Evolutionary conservation across 2,888 invertebrate species (phyloP).

Genomic region (Chymomyza amoena): DNA sequence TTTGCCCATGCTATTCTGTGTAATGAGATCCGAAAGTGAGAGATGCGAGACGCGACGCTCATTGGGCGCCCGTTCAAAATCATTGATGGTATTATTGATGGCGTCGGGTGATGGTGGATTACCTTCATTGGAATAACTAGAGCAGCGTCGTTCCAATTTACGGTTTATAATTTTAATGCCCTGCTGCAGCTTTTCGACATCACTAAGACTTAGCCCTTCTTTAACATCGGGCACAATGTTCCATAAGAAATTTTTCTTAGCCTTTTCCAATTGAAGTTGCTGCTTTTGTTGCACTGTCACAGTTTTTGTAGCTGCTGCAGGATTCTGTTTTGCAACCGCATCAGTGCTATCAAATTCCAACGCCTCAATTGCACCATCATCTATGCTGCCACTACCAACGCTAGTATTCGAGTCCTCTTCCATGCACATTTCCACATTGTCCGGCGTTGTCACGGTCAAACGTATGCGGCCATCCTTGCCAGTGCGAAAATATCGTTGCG

Average conservation of each 20-base stretch:
- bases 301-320: neutral
- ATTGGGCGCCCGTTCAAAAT: conserved; percentile 34
- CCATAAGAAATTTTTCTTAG: conserved; percentile 73
- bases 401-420: conserved; percentile 65
- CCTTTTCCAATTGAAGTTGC: conserved; percentile 2
- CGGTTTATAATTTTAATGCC: conserved; percentile 61
- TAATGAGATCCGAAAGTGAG: conserved; percentile 77
- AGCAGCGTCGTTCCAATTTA: conserved; percentile 63
- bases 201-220: conserved; percentile 75
- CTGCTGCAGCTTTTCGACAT: conserved; percentile 65
- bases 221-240: conserved; percentile 71
- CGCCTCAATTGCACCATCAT: conserved; percentile 74
- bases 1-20: conserved; percentile 77
- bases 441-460: conserved; percentile 77
- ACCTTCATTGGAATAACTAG: conserved; percentile 60
- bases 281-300: conserved; percentile 1
- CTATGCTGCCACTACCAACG: conserved; percentile 48
- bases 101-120: conserved; percentile 12
- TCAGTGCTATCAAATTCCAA: conserved; percentile 67
- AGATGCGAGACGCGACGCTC: conserved; percentile 62
- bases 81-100: conserved; percentile 2
- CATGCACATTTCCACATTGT: conserved; percentile 75
- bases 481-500: conserved; percentile 48
- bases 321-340: conserved; percentile 25
- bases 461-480: conserved; percentile 69